Base-by-base conservation (phyloP, 2,888 invertebrate species). In the Hipparchia sbordonii region DNA sequence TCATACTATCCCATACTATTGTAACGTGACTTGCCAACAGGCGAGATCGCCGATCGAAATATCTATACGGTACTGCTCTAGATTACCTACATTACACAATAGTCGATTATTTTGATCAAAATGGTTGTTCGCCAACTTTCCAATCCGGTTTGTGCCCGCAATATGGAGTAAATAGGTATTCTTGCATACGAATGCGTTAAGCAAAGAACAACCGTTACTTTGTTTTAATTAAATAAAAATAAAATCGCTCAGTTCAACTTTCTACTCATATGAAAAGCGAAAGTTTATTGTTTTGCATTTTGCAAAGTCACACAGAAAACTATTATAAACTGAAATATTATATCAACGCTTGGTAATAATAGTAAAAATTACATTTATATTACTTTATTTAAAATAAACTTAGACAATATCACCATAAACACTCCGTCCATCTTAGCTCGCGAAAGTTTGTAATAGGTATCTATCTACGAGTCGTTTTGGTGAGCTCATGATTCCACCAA, bases 111-210 rank as follows among this genome's bases (percentile, higher is more conserved):
- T 33, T 57, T 60, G 59, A 10, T 60, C 39, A 39, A 39, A 39
- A 33, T 33, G 10, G 33, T 12, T 60, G 10, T 33, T 60, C 59
- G 39, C 59, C 59, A 5, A 33, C 10, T 60, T 39, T 60, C 33
- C 39, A 39, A 39, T 60, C 59, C 59, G 59, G 59, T 59, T 59
- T 56, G 23, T 13, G 56, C n/a, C 13, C 13, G 56, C 56, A 56
- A 23, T 56, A 13, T 8, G 13, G 13, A 33, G 10, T 9, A 23
- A 23, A 23, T 23, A 33, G 39, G 39, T 39, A 39, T 10, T 39
- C 59, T 33, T 33, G 33, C 59, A 59, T 10, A 39, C 33, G 10
- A 59, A 10, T 59, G 59, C 33, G 5, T 33, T 59, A 57, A 7
- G 12, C 5, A 57, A 39, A 13, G 7, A 23, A 7, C 13, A 23